Evolutionary conservation across 1,140 invertebrate species (phyloP), one percentile per base, ranked within the genome.

Genomic region (Drosophila rufa): DNA sequence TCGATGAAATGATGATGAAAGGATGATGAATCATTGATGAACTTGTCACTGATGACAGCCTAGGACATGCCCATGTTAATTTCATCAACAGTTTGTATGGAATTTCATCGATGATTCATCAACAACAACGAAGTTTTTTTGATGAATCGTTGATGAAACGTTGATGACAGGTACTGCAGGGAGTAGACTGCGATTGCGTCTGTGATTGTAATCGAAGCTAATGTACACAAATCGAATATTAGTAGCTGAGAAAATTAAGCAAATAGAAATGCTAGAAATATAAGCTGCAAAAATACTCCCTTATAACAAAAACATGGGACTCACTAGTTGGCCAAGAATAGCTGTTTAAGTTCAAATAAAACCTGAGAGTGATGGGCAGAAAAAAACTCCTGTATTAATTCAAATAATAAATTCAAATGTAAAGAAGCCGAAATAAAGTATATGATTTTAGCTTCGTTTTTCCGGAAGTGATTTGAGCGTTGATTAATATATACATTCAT

Each of bases 181-280:
- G 22, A 25, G 19, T 46, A 30, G 4, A 50, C 27, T 73, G 19
- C 42, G 15, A 50, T 57, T 65, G 81, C 53, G 6, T 50, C 27
- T 74, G 27, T 38, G 12, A 50, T 53, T 65, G 76, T 53, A 80
- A 77, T 62, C 40, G 50, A 57, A 80, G 30, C 11, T n/a, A 62
- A 66, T 65, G 42, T 42, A 50, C 53, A 59, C 50, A 77, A 77
- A 73, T 84, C 45, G 70, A 76, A 84, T 67, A 60, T 66, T 59
- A 70, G 36, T 19, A 14, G 7, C 7, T 14, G 11, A 12, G 7
- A 17, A 12, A 36, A 17, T 19, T n/a, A 27, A n/a, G n/a, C 36
- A 36, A 19, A 14, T 22, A 22, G 19, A 33, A 46, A 14, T 8
- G 59, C 50, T 77, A 25, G 51, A 11, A 57, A 46, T 51, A 25